These are phyloP conservation scores for Psettodes erumei DNA, from an alignment of 2,113 vertebrate genomes.

Conservation along the genomic window DNA sequence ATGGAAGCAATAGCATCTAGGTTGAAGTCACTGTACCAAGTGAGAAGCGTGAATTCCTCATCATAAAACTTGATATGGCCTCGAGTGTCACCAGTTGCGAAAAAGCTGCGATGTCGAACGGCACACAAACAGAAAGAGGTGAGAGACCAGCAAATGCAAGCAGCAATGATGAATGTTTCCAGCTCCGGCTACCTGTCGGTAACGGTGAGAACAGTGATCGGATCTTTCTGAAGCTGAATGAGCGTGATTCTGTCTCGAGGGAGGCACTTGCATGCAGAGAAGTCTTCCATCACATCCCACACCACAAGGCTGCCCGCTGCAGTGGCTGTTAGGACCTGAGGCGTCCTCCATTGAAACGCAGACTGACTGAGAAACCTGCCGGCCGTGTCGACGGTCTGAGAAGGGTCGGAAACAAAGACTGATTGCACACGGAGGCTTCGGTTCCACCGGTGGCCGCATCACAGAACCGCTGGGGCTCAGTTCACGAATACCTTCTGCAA, in stretches of 20 bases:
- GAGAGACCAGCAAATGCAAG: background rate
- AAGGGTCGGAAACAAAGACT: background rate
- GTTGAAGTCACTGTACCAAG: slow-evolving; percentile 80
- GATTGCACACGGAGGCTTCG: background rate
- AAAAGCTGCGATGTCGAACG: slow-evolving; percentile 78
- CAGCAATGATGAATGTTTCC: background rate
- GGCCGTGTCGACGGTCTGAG: slow-evolving; percentile 79
- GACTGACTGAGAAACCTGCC: slow-evolving; percentile 86
- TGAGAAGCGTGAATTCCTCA: slow-evolving; percentile 77
- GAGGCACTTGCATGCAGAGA: background rate
- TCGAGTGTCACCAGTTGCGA: slow-evolving; percentile 88
- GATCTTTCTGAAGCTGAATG: slow-evolving; percentile 84
- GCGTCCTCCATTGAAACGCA: slow-evolving; percentile 82
- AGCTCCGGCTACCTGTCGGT: slow-evolving; percentile 82
- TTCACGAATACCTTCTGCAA: no score
- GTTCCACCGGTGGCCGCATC: background rate
- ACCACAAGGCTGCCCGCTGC: slow-evolving; percentile 84
- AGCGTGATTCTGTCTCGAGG: slow-evolving; percentile 67
- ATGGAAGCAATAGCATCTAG: slow-evolving; percentile 86
- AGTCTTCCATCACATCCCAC: slow-evolving; percentile 77
- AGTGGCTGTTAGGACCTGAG: slow-evolving; percentile 83
- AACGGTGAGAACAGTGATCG: slow-evolving; percentile 84
- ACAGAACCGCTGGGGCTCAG: no score
- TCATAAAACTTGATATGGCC: slow-evolving; percentile 89
- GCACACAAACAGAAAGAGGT: slow-evolving; percentile 20